Evolutionary conservation across 2,797 vertebrate genomes (phyloP), one percentile per base, ranked within the genome.

Genomic region (Eremophila alpestris): DNA sequence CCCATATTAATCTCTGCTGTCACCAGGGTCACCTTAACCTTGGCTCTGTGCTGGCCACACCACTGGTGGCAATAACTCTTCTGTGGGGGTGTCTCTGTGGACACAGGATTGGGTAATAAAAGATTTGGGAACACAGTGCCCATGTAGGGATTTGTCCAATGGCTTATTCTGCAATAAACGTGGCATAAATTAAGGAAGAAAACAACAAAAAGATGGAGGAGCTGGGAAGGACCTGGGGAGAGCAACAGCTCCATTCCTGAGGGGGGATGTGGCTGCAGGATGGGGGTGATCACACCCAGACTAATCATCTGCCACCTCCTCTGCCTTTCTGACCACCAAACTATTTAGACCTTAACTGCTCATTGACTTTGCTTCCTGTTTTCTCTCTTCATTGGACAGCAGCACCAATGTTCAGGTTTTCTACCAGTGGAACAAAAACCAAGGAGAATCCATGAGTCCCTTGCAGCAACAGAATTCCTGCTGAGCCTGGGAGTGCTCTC

Each of bases 301-400:
- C 16, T 13, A 3, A 16, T 17, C 78, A 2, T 36, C 76, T 24
- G 26, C 64, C 45, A 7, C 46, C 65, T 24, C 65, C 38, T 26
- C 55, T 60, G 55, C 1, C 65, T 16, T 21, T 26, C 32, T 52
- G 16, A 26, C 32, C 55, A 11, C 11, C 27, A 32, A 3, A 26
- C 9, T 7, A 0, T 13, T 14, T 0, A 1, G 13, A 5, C 9
- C 27, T 60, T 3, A 21, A 4, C 46, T 70, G 32, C 21, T 43
- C 46, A 51, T 20, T 45, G 4, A 0, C 16, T 81, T 52, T 14
- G 21, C 9, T 32, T 36, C 46, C 36, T 30, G 21, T 36, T 26
- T 36, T 14, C 55, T 32, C 65, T 7, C 38, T 26, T 26, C 32
- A 10, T 4, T 32, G 21, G 26, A 20, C 43, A 45, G 55, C 46